phyloP scores from a whole-genome alignment of 2,797 vertebrate species.

The Pangasius macronema region DNA sequence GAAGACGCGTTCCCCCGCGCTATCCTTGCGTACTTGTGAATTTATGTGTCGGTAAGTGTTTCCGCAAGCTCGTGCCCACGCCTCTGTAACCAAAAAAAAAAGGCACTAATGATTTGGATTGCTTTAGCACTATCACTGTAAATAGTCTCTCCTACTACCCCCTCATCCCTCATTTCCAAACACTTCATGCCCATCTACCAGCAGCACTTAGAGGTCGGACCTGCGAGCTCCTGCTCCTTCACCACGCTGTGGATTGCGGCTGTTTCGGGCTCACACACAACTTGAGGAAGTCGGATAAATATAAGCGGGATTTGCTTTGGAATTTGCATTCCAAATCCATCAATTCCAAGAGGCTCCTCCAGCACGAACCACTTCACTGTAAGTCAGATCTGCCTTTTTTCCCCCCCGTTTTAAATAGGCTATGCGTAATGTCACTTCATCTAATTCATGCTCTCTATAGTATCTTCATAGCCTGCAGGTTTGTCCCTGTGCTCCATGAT shows the following conservation, averaged over 20 bases:
- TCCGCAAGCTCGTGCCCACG: constrained; percentile 78
- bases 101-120: constrained; percentile 72
- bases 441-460: neutral
- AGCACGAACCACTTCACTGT: constrained; percentile 57
- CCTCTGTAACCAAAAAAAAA: constrained; percentile 58
- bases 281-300: constrained; percentile 48
- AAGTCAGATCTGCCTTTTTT: constrained; percentile 29
- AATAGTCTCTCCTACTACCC: constrained; percentile 49
- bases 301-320: constrained; percentile 61
- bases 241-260: constrained; percentile 48
- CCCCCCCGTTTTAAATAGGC: no score
- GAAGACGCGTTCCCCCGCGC: constrained; percentile 48
- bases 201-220: constrained; percentile 27
- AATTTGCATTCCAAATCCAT: constrained; percentile 68
- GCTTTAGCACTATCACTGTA: constrained; percentile 76
- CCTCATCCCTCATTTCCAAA: neutral
- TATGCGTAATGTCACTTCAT: neutral
- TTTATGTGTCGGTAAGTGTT: constrained; percentile 74
- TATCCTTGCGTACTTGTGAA: constrained; percentile 69
- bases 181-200: constrained; percentile 13
- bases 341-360: constrained; percentile 62
- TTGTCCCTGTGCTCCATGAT: neutral
- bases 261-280: constrained; percentile 42
- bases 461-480: neutral
- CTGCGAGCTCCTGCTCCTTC: constrained; percentile 17